Evolutionary conservation across 2,797 vertebrate genomes (phyloP).

Genomic region (Chelon auratus): DNA sequence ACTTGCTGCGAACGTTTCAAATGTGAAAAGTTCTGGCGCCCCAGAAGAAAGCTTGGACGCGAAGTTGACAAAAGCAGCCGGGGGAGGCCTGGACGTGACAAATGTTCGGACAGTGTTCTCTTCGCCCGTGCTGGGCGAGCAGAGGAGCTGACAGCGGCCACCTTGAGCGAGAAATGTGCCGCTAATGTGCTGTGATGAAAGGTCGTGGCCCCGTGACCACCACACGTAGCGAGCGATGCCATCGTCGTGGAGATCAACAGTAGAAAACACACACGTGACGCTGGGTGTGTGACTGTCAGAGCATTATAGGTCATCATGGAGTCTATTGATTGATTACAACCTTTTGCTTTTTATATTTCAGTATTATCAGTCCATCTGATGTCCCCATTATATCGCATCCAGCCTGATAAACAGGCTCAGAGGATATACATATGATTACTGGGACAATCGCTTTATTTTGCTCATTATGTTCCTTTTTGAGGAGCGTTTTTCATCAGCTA

Average conservation of each 20-base stretch:
- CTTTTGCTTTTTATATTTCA: slow-evolving; percentile 2
- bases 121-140: neutral
- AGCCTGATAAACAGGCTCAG: slow-evolving; percentile 1
- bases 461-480: slow-evolving; percentile 7
- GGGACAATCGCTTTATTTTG: slow-evolving; percentile 18
- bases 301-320: neutral
- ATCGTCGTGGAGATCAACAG: slow-evolving; percentile 34
- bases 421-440: slow-evolving; percentile 10
- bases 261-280: neutral
- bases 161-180: slow-evolving; percentile 33
- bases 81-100: neutral
- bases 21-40: slow-evolving; percentile 4
- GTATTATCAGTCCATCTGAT: slow-evolving; percentile 1
- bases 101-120: neutral
- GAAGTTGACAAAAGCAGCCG: slow-evolving; percentile 23
- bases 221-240: slow-evolving; percentile 35
- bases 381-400: neutral
- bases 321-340: neutral
- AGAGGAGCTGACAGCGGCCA: slow-evolving; percentile 12
- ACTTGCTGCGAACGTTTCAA: slow-evolving; percentile 1
- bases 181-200: slow-evolving; percentile 53
- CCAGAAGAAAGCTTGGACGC: neutral
- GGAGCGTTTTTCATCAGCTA: slow-evolving; percentile 17
- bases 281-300: neutral
- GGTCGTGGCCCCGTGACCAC: slow-evolving; percentile 37